Base-by-base conservation (phyloP, 2,113 vertebrate species). In the Dermatemys mawii region DNA sequence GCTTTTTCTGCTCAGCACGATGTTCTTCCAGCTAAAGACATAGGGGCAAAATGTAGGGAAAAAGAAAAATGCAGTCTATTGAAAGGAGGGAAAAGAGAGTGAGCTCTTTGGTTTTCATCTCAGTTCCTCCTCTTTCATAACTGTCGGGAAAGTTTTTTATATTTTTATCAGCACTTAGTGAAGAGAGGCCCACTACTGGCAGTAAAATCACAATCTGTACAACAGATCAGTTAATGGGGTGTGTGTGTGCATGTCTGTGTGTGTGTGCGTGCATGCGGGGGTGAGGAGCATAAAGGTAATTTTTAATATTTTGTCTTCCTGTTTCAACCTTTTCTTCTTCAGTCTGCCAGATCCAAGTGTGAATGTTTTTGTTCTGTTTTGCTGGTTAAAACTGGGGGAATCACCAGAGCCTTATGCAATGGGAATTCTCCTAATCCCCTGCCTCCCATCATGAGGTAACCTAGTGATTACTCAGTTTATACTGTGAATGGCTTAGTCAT, bases 1-100 rank as follows among this genome's bases (percentile, higher is more conserved):
- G 95, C 91, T 98, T 98, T 80, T 98, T 98, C 94, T 99, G 98
- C 88, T 99, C 98, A 0, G 95, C 78, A 27, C 98, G 98, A 54
- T 98, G 98, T 87, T 98, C 95, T 92, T 98, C 98, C 1, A 98
- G 94, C 99, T 99, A 86, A 38, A 78, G 13, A 46, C 32, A 53
- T 5, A 44, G 2, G 17, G 13, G 38, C 2, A 81, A 44, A 5
- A 67, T 22, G n/a, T 21, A 67, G 53, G 38, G 19, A 81, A 44
- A 87, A 41, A 22, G 48, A 41, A 29, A 87, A 50, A 27, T 21
- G 32, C 32, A 22, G 38, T 60, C 29, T n/a, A 73, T 51, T 49
- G 16, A 16, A 76, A 85, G 60, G 48, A 24, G 41, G 75, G 21
- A 49, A 81, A 86, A 81, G 5, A 88, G 76, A 88, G 83, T 4